These are phyloP conservation scores for Drosophila neotestacea DNA, from an alignment of 2,888 invertebrate genomes.

Conservation along the genomic window DNA sequence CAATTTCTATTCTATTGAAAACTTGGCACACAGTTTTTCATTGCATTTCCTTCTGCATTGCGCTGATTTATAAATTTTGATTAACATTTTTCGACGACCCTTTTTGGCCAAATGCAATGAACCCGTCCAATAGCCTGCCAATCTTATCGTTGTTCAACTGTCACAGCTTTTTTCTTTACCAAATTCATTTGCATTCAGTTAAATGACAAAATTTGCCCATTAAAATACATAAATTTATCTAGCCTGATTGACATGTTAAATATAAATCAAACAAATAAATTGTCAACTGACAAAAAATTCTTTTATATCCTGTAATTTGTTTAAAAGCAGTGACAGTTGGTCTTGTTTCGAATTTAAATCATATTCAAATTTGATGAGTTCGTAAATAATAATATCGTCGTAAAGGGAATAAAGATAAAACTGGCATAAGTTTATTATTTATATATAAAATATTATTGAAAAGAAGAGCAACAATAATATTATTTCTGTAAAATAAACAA, in stretches of 20 bases:
- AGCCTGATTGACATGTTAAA: slow-evolving; percentile 1
- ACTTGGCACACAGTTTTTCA: slow-evolving; percentile 47
- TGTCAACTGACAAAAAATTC: neutral
- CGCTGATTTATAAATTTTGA: slow-evolving; percentile 62
- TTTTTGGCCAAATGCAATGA: slow-evolving; percentile 36
- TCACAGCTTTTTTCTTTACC: neutral
- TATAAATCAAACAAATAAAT: slow-evolving; percentile 14
- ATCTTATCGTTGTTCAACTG: slow-evolving; percentile 16
- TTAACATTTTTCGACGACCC: slow-evolving; percentile 42
- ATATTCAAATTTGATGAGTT: neutral
- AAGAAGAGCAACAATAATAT: too few relatives aligned
- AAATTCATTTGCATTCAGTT: slow-evolving; percentile 14
- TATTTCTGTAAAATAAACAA: neutral
- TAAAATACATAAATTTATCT: slow-evolving; percentile 23
- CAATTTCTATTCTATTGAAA: slow-evolving; percentile 47
- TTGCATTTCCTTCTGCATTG: slow-evolving; percentile 46
- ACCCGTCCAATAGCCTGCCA: slow-evolving; percentile 4
- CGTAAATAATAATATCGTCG: neutral
- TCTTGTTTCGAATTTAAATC: neutral
- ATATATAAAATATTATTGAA: too few relatives aligned
- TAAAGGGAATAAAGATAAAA: neutral
- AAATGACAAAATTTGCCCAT: slow-evolving; percentile 16
- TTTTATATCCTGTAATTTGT: neutral
- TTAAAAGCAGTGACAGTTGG: neutral
- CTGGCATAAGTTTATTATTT: too few relatives aligned